Conservation (phyloP, 2,888 invertebrate species). For the Heliconius charithonia region DNA sequence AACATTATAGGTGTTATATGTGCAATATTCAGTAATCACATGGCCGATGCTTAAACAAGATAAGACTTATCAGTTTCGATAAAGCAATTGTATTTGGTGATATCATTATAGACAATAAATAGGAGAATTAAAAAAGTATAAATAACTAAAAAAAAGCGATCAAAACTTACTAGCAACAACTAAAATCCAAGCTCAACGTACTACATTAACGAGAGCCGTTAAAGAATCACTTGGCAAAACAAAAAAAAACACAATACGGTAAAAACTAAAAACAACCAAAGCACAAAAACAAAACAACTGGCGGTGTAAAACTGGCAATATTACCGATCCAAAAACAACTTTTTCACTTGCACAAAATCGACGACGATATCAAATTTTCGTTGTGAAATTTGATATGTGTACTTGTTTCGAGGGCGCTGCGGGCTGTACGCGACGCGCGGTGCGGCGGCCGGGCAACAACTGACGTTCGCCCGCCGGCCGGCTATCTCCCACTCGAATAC, state of each 20-base stretch:
- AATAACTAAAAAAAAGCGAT: slow-evolving; percentile 44
- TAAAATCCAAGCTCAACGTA: slow-evolving; percentile 59
- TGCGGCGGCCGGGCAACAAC: slow-evolving; percentile 72
- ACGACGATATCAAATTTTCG: slow-evolving; percentile 82
- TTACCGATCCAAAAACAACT: slow-evolving; percentile 69
- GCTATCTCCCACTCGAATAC: slow-evolving; percentile 75
- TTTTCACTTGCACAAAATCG: slow-evolving; percentile 75
- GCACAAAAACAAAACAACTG: slow-evolving; percentile 54
- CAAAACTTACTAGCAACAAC: slow-evolving; percentile 48
- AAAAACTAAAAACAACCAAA: slow-evolving; percentile 53
- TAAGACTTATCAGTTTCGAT: slow-evolving; percentile 76
- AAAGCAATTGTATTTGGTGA: slow-evolving; percentile 77
- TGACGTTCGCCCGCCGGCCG: slow-evolving; percentile 65
- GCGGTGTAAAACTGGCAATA: slow-evolving; percentile 52
- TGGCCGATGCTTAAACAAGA: slow-evolving; percentile 61
- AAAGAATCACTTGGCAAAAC: slow-evolving; percentile 68
- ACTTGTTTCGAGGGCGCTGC: slow-evolving; percentile 55
- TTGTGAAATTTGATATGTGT: slow-evolving; percentile 83
- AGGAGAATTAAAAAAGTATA: slow-evolving; percentile 51
- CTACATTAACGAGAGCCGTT: slow-evolving; percentile 68
- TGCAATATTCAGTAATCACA: slow-evolving; percentile 62
- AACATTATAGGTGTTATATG: slow-evolving; percentile 53
- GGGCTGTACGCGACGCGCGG: slow-evolving; percentile 59
- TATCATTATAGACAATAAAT: slow-evolving; percentile 59
- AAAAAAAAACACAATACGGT: slow-evolving; percentile 75